Percentiles rank a stretch among this genome's conserved stretches.
phyloP scores from a whole-genome alignment of 2,888 invertebrate genomes.

The Melinopterus prodromus region DNA sequence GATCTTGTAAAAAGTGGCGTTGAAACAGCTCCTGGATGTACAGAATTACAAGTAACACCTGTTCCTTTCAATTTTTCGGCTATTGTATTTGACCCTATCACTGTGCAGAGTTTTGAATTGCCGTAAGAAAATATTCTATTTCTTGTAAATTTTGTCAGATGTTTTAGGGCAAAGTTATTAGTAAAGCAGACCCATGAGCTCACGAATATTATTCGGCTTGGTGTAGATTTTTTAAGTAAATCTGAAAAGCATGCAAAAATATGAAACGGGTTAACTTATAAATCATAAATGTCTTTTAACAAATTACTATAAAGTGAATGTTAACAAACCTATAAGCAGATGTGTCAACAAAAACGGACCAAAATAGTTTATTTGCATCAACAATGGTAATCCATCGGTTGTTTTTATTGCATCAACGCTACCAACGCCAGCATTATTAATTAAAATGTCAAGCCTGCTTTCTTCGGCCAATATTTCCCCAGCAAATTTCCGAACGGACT shows the following conservation, averaged over 20 bases:
- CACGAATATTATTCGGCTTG: constrained; percentile 55
- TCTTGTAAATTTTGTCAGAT: constrained; percentile 27
- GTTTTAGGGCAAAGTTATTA: constrained; percentile 49
- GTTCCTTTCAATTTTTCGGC: constrained; percentile 50
- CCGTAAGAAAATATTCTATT: constrained; percentile 47
- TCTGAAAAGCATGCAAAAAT: constrained; percentile 44
- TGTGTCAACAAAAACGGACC: constrained; percentile 76
- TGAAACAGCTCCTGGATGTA: constrained; percentile 55
- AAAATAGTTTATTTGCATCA: constrained; percentile 75
- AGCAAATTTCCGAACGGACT: constrained; percentile 68
- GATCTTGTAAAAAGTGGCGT: constrained; percentile 38
- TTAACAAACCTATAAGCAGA: constrained; percentile 63
- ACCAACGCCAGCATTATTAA: constrained; percentile 71
- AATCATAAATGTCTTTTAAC: no score
- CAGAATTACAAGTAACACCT: constrained; percentile 54
- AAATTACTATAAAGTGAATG: no score
- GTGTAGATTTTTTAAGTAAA: constrained; percentile 54
- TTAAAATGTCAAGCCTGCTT: constrained; percentile 67
- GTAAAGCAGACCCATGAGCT: constrained; percentile 52
- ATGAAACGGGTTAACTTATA: no score
- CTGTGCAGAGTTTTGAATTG: constrained; percentile 55
- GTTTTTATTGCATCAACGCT: constrained; percentile 61
- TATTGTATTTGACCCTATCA: constrained; percentile 54
- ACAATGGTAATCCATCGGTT: constrained; percentile 68
- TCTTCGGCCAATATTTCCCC: constrained; percentile 64